A percentile compares a stretch with the other conserved stretches of the same genome.
Evolutionary conservation across 2,113 vertebrate species (phyloP).

Genomic region (Antigone vipio): DNA sequence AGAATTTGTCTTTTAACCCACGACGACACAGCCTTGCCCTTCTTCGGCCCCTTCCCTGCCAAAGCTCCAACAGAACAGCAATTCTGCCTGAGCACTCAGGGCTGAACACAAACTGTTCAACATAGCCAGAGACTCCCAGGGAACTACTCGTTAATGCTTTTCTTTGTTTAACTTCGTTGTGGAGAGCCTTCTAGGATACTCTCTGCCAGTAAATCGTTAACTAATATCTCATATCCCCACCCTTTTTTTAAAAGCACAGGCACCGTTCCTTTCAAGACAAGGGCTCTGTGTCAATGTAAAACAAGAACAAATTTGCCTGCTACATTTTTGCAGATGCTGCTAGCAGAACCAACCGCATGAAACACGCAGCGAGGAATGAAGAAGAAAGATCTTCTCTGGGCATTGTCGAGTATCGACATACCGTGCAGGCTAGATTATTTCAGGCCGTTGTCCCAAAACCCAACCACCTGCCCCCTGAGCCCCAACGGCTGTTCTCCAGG

Average conservation of each 20-base stretch:
- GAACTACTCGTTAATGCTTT: neutral
- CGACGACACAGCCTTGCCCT: neutral
- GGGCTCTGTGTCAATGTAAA: fast-evolving
- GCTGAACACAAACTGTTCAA: neutral
- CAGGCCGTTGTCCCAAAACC: neutral
- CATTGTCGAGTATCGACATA: neutral
- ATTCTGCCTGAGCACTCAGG: neutral
- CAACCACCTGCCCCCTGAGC: too few species aligned
- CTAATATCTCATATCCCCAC: neutral
- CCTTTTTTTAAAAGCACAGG: neutral
- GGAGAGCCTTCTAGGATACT: neutral
- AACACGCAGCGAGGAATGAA: neutral
- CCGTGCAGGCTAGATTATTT: neutral
- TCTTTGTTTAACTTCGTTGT: too few species aligned
- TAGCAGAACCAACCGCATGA: neutral
- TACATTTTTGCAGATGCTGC: neutral
- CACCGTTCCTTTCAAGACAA: too few species aligned
- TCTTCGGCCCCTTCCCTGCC: neutral
- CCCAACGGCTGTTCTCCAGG: too few species aligned
- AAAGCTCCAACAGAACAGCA: neutral
- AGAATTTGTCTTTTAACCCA: constrained; percentile 4
- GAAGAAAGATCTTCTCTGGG: neutral
- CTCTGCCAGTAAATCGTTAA: neutral
- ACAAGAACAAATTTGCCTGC: neutral
- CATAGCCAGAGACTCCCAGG: too few species aligned